phyloP scores from a whole-genome alignment of 2,888 invertebrate species.

The Electrophaes corylata region DNA sequence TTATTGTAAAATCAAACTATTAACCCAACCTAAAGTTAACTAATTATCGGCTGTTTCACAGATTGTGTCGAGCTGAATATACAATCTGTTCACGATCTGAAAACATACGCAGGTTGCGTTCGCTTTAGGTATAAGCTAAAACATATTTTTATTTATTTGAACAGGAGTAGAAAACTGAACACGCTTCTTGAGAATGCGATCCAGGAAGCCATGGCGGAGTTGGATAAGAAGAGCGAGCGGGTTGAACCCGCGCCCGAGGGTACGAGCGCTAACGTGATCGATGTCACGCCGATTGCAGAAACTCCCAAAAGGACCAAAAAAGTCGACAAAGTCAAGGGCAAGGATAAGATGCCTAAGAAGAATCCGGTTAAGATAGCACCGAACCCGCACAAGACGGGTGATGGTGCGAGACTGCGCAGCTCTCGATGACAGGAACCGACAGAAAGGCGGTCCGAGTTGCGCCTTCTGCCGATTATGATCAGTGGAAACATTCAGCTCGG shows the following conservation, averaged over 20 bases:
- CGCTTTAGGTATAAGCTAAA: conserved; percentile 18
- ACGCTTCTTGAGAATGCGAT: conserved; percentile 95
- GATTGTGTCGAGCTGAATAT: conserved; percentile 21
- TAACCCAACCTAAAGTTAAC: conserved; percentile 72
- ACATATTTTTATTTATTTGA: conserved; percentile 40
- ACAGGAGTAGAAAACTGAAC: conserved; percentile 96
- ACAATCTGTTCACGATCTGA: conserved; percentile 41
- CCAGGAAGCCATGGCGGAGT: conserved; percentile 95
- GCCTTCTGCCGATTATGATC: conserved; percentile 4
- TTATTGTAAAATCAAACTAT: conserved; percentile 45
- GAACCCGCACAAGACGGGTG: conserved; percentile 55
- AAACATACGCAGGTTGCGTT: conserved; percentile 31
- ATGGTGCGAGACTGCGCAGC: conserved; percentile 78
- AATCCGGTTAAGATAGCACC: conserved; percentile 54
- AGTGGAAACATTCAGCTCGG: conserved; percentile 7
- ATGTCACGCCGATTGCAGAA: conserved; percentile 44
- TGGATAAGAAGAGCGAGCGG: conserved; percentile 87
- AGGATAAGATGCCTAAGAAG: conserved; percentile 59
- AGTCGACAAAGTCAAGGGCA: conserved; percentile 54
- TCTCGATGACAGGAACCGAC: conserved; percentile 67
- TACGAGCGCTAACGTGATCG: conserved; percentile 17
- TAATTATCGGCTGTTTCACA: conserved; percentile 17
- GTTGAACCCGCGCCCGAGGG: conserved; percentile 19
- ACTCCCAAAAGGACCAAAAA: conserved; percentile 59
- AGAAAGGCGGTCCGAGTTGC: not conserved